A percentile compares a stretch with the other conserved stretches of the same genome.
Evolutionary conservation across 2,888 invertebrate genomes (phyloP).

Genomic region (Antitype chi): DNA sequence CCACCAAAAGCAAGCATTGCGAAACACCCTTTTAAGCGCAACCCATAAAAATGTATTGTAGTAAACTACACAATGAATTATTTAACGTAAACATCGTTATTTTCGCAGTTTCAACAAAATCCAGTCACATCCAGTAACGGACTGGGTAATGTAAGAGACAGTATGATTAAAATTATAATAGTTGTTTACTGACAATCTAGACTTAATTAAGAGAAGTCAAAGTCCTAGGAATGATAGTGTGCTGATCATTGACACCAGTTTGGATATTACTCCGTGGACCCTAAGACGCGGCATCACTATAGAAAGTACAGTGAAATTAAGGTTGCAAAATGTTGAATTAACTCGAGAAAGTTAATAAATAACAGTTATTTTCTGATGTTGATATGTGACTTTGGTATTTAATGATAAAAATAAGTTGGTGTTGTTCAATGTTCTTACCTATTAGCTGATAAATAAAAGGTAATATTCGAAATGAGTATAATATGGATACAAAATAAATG

Average conservation of each 20-base stretch:
- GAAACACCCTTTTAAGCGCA: slow-evolving; percentile 78
- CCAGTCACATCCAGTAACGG: slow-evolving; percentile 45
- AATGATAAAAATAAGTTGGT: slow-evolving; percentile 1
- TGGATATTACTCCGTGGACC: slow-evolving; percentile 45
- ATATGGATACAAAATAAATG: slow-evolving; percentile 2
- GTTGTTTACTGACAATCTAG: slow-evolving; percentile 62
- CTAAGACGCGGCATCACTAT: slow-evolving; percentile 31
- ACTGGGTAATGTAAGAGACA: slow-evolving; percentile 57
- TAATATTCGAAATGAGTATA: neutral
- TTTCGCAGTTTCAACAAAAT: slow-evolving; percentile 49
- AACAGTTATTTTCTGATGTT: slow-evolving; percentile 22
- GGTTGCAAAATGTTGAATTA: slow-evolving; percentile 38
- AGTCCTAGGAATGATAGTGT: slow-evolving; percentile 62
- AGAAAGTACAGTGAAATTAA: slow-evolving; percentile 54
- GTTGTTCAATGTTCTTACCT: neutral
- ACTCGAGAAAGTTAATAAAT: slow-evolving; percentile 51
- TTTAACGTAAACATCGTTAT: slow-evolving; percentile 45
- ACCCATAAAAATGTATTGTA: slow-evolving; percentile 54
- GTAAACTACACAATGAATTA: slow-evolving; percentile 59
- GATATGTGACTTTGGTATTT: slow-evolving; percentile 5
- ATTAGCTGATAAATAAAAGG: neutral
- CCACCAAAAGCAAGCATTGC: slow-evolving; percentile 77
- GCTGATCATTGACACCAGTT: slow-evolving; percentile 65
- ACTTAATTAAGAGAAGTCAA: slow-evolving; percentile 64
- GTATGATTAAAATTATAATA: slow-evolving; percentile 54